A percentile compares a stretch with the other conserved stretches of the same genome.
Conservation (phyloP, 2,113 vertebrate genomes). For the Isurus oxyrinchus region DNA sequence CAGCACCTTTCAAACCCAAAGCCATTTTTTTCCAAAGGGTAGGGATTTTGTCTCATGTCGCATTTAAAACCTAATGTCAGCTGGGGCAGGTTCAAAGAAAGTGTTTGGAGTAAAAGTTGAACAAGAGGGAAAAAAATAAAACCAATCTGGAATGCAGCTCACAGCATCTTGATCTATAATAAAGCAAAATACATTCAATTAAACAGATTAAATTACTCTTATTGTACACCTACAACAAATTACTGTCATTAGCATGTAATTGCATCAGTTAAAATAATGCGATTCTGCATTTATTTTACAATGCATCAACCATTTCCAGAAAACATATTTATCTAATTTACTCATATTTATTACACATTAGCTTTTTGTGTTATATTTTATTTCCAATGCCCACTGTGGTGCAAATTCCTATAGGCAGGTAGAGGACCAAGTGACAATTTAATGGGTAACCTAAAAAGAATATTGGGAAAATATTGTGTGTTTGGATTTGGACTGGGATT, state of each 20-base stretch:
- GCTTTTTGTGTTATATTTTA: background rate
- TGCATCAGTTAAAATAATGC: constrained; percentile 20
- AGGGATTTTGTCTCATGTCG: background rate
- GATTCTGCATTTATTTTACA: constrained; percentile 24
- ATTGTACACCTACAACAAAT: constrained; percentile 18
- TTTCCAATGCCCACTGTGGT: background rate
- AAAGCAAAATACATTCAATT: constrained; percentile 20
- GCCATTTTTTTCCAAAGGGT: background rate
- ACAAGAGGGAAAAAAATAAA: background rate
- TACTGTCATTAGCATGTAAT: constrained; percentile 29
- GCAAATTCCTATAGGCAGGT: background rate
- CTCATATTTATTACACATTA: constrained; percentile 18
- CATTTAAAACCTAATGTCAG: background rate
- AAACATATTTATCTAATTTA: constrained; percentile 35
- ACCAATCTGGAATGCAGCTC: background rate
- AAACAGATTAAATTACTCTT: background rate
- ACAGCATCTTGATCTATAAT: constrained; percentile 3
- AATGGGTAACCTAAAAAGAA: background rate
- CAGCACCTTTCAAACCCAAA: too few species aligned
- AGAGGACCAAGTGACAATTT: constrained; percentile 13
- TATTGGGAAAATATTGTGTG: background rate
- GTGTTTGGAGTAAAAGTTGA: background rate
- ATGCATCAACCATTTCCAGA: background rate
- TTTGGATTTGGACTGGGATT: background rate
- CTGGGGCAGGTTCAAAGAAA: too few species aligned